These are phyloP conservation scores for Phaethon lepturus DNA, from an alignment of 2,113 vertebrate species.

Conservation along the genomic window DNA sequence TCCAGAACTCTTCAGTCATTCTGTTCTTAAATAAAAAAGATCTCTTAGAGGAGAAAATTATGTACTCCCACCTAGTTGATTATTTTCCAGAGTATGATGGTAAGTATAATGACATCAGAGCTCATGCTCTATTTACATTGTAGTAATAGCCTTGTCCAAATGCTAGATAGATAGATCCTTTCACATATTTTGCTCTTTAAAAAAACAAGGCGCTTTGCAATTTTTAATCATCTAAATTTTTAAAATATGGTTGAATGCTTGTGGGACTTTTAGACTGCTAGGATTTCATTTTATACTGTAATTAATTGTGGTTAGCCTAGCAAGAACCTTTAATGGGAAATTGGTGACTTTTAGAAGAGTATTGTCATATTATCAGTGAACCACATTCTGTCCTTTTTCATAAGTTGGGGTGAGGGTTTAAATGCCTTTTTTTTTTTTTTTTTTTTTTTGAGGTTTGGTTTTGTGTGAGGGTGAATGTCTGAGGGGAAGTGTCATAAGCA, in stretches of 20 bases:
- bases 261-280: neutral
- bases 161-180: neutral
- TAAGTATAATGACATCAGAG: conserved; percentile 69
- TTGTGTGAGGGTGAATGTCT: neutral
- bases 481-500: neutral
- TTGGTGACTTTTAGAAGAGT: neutral
- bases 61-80: conserved; percentile 94
- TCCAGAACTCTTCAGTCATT: conserved; percentile 94
- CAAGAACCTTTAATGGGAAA: neutral
- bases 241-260: neutral
- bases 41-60: conserved; percentile 95
- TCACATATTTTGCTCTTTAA: neutral
- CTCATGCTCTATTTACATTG: neutral
- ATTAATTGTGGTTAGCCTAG: neutral
- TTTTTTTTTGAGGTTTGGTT: neutral
- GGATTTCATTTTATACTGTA: neutral
- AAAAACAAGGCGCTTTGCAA: neutral
- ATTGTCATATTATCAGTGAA: neutral
- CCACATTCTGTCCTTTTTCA: neutral
- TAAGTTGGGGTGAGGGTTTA: neutral
- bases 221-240: neutral
- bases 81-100: conserved; percentile 96
- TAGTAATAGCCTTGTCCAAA: neutral
- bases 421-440: neutral
- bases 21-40: conserved; percentile 98